A percentile compares a stretch with the other conserved stretches of the same genome.
These are phyloP conservation scores for Oceanites oceanicus DNA, from an alignment of 2,113 vertebrate genomes.

Conservation along the genomic window DNA sequence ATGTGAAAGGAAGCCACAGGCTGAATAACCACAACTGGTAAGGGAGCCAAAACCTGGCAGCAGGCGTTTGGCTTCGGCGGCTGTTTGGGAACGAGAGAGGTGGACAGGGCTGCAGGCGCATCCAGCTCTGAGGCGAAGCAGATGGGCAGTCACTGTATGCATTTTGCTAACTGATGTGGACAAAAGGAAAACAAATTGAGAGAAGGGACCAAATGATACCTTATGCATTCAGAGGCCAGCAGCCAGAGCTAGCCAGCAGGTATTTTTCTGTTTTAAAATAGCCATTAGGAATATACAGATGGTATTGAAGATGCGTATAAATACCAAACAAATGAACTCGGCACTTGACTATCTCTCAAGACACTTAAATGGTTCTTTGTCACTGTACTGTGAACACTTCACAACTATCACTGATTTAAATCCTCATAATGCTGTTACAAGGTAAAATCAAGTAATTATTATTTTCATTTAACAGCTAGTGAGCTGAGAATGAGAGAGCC, in stretches of 20 bases:
- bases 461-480: background rate
- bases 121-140: background rate
- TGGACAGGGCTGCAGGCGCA: background rate
- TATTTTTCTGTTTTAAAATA: background rate
- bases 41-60: background rate
- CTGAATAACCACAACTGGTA: background rate
- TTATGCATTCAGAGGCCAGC: background rate
- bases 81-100: background rate
- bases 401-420: background rate
- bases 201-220: background rate
- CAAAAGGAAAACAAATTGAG: background rate
- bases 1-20: background rate
- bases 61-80: background rate
- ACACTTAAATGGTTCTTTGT: background rate
- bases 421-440: background rate
- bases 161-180: background rate
- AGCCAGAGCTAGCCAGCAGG: background rate
- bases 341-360: background rate
- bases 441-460: background rate
- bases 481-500: background rate
- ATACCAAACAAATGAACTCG: background rate
- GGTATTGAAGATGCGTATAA: background rate
- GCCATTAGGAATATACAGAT: background rate
- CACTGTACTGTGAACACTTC: background rate
- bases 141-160: accelerated